These are phyloP conservation scores for Conomelus anceps DNA, from an alignment of 2,888 invertebrate genomes.

Conservation along the genomic window DNA sequence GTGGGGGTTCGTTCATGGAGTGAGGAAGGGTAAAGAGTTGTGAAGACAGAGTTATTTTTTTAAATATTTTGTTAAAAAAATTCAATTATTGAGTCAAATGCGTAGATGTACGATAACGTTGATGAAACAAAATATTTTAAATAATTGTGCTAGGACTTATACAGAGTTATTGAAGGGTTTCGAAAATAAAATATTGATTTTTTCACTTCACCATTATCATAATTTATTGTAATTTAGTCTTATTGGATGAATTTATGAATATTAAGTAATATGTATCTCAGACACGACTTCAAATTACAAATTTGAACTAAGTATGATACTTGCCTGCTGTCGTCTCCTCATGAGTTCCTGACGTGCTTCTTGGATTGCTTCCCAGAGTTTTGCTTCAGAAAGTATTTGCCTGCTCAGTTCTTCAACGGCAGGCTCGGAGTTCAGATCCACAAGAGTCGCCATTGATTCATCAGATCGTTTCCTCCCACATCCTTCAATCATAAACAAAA, in stretches of 20 bases:
- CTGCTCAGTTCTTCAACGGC: conserved; percentile 67
- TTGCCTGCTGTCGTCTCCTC: conserved; percentile 9
- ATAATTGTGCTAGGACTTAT: too few species aligned
- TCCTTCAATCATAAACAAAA: conserved; percentile 46
- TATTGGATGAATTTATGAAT: not conserved
- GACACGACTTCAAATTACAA: not conserved
- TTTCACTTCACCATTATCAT: too few species aligned
- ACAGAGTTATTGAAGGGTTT: too few species aligned
- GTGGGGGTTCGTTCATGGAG: too few species aligned
- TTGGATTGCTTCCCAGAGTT: conserved; percentile 71
- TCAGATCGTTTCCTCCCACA: conserved; percentile 67
- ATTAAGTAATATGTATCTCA: not conserved
- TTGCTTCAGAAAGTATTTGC: conserved; percentile 71
- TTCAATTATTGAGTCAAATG: too few species aligned
- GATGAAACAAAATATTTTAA: too few species aligned
- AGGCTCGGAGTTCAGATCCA: conserved; percentile 61
- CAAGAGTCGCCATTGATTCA: conserved; percentile 56
- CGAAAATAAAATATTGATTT: too few species aligned
- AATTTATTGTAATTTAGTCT: too few species aligned
- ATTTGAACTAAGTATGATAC: not conserved
- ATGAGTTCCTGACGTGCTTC: conserved; percentile 66
- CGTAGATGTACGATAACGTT: too few species aligned
- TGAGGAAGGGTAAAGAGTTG: too few species aligned
- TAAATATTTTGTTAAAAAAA: too few species aligned
- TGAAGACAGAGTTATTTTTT: too few species aligned